Evolutionary conservation across 1,140 invertebrate genomes (phyloP).

Genomic region (Plectrocnemia conspersa): DNA sequence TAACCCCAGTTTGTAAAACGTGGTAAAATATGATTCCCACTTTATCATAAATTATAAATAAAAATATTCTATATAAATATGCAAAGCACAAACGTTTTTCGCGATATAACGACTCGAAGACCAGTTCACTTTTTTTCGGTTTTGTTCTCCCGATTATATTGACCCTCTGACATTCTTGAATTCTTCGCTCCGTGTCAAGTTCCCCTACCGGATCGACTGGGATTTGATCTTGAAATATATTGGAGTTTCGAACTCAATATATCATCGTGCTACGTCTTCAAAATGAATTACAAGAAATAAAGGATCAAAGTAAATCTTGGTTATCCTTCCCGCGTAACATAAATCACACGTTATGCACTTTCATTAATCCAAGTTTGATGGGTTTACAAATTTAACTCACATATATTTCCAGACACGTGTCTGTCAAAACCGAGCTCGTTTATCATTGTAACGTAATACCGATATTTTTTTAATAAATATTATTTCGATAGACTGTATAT

Average conservation of each 20-base stretch:
- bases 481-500: no score
- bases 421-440: constrained; percentile 9
- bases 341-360: no score
- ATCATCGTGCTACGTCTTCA: no score
- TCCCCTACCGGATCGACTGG: constrained; percentile 9
- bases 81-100: no score
- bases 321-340: no score
- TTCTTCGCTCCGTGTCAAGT: not conserved
- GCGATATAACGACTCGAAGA: not conserved
- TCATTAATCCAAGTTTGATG: no score
- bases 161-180: no score
- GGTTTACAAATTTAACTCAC: not conserved
- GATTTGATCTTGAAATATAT: constrained; percentile 9
- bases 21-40: not conserved
- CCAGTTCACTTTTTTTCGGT: no score
- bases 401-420: constrained; percentile 8
- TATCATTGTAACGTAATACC: constrained; percentile 5
- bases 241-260: constrained; percentile 9
- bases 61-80: no score
- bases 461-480: not conserved
- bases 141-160: no score
- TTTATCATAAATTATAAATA: not conserved
- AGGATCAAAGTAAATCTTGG: no score
- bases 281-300: no score
- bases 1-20: not conserved